These are phyloP conservation scores for Merops nubicus DNA, from an alignment of 2,113 vertebrate genomes.

Conservation along the genomic window DNA sequence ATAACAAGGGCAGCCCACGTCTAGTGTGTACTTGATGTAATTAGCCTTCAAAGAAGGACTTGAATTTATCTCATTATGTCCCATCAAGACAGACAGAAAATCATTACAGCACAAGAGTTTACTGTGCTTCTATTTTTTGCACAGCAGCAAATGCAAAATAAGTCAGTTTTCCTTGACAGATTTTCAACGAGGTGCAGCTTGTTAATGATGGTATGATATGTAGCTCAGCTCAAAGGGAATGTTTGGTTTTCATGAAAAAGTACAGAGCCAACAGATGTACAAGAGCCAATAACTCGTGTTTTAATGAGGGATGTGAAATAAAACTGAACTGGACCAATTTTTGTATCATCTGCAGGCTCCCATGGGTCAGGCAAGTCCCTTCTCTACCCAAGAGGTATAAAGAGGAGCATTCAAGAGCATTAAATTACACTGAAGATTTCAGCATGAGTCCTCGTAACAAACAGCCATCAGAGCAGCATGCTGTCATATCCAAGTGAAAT, in stretches of 20 bases:
- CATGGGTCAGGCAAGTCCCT: background rate
- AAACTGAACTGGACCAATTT: background rate
- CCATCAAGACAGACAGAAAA: conserved; percentile 66
- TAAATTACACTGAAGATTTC: background rate
- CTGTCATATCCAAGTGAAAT: background rate
- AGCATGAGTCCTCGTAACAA: background rate
- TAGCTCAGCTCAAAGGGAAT: background rate
- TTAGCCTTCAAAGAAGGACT: conserved; percentile 49
- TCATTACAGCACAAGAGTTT: conserved; percentile 43
- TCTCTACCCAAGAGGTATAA: background rate
- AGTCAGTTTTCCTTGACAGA: conserved; percentile 33
- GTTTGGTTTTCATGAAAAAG: background rate
- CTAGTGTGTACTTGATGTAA: conserved; percentile 2
- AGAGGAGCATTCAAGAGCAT: background rate
- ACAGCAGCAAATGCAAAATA: conserved; percentile 36
- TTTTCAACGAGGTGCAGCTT: background rate
- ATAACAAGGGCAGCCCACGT: background rate
- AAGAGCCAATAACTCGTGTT: background rate
- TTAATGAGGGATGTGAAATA: background rate
- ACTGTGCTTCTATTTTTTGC: background rate
- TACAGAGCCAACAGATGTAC: background rate
- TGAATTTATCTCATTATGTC: conserved; percentile 53
- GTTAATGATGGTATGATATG: background rate
- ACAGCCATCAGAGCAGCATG: background rate
- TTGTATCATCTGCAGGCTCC: background rate